Evolutionary conservation across 2,888 invertebrate species (phyloP).

Genomic region (Andrena praecox): DNA sequence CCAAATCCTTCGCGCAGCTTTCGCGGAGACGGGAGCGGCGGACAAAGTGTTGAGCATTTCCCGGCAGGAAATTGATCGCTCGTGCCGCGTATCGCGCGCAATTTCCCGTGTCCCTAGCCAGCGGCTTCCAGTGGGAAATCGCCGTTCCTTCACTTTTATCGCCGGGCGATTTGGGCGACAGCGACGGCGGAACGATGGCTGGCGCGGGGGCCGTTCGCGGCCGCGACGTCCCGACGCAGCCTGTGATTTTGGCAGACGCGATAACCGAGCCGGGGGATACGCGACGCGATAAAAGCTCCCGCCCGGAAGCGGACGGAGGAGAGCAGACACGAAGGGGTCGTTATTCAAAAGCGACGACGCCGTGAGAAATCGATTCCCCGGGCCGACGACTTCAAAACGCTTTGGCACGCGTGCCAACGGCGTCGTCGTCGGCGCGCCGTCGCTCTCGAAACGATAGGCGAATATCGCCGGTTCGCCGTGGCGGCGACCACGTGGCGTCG

Average conservation of each 20-base stretch:
- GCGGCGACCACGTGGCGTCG: conserved; percentile 21
- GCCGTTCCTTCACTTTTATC: conserved; percentile 60
- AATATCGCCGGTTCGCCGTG: neutral
- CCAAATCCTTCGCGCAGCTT: neutral
- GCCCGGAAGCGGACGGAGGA: conserved; percentile 58
- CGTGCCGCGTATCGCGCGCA: neutral
- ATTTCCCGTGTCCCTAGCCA: conserved; percentile 26
- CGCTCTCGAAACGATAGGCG: conserved; percentile 3
- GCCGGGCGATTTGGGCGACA: conserved; percentile 68
- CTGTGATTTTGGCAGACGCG: conserved; percentile 71
- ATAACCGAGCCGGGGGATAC: conserved; percentile 37
- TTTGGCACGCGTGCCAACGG: conserved; percentile 73
- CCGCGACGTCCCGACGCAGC: conserved; percentile 49
- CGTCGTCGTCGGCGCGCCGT: conserved; percentile 26
- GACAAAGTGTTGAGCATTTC: conserved; percentile 6
- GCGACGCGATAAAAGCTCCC: conserved; percentile 67
- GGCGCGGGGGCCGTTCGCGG: conserved; percentile 54
- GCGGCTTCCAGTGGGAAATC: conserved; percentile 21
- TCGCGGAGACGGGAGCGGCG: too few species aligned
- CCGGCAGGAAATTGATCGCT: conserved; percentile 41
- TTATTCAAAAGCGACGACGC: conserved; percentile 71
- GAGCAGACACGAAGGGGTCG: conserved; percentile 38
- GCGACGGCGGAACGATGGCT: conserved; percentile 36
- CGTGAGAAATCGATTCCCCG: conserved; percentile 76
- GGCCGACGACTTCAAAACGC: conserved; percentile 62